Percentiles rank a stretch among this genome's conserved stretches.
phyloP scores from a whole-genome alignment of 2,113 vertebrate species.

The Tragelaphus strepsiceros region DNA sequence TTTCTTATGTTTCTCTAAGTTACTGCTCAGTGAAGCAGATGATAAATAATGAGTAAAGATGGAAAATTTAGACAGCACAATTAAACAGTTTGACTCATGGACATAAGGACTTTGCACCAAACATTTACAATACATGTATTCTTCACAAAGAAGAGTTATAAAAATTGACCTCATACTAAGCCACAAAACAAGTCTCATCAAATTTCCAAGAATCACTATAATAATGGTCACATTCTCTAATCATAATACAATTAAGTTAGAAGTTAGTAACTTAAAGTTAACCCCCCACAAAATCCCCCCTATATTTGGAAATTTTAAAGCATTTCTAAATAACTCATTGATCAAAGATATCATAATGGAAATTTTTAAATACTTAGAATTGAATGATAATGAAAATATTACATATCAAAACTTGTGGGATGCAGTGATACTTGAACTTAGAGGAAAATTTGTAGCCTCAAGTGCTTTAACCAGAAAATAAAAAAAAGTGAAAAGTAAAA shows the following conservation, averaged over 20 bases:
- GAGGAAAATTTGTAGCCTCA: conserved; percentile 43
- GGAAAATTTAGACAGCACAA: background rate
- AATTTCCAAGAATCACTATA: conserved; percentile 47
- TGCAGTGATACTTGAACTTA: conserved; percentile 42
- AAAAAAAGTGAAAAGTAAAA: conserved; percentile 10
- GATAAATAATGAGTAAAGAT: background rate
- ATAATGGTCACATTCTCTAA: conserved; percentile 33
- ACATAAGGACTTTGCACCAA: background rate
- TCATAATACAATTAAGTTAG: conserved; percentile 48
- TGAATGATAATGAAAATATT: conserved; percentile 64
- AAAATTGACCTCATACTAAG: conserved; percentile 35
- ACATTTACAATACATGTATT: background rate
- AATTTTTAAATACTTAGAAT: conserved; percentile 62
- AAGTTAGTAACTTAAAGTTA: conserved; percentile 20
- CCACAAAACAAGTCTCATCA: conserved; percentile 30
- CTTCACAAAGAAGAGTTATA: background rate
- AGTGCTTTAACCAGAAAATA: conserved; percentile 36
- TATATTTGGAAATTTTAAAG: conserved; percentile 64
- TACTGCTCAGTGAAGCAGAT: background rate
- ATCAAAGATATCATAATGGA: conserved; percentile 60
- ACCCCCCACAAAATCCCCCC: conserved; percentile 52
- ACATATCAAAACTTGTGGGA: conserved; percentile 40
- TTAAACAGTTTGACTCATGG: background rate
- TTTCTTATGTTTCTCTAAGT: background rate
- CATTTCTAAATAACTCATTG: conserved; percentile 65